Evolutionary conservation across 2,113 vertebrate species (phyloP), one percentile per base, ranked within the genome.

Genomic region (Amblyornis subalaris): DNA sequence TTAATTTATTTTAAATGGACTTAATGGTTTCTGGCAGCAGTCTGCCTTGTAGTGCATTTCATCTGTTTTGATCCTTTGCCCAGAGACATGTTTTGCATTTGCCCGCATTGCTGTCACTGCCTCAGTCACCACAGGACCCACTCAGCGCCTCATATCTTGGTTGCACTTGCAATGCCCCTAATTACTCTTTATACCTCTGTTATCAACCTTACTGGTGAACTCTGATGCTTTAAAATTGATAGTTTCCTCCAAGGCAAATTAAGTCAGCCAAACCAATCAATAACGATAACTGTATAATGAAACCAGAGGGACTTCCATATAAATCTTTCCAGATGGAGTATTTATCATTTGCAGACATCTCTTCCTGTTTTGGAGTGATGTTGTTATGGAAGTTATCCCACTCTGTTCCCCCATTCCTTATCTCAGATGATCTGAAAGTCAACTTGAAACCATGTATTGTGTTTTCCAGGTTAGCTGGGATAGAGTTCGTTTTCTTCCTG

Each of bases 1-100:
- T 88, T 82, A 91, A 95, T 91, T 88, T 90, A 64, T 88, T 94
- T 93, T 60, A 80, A 95, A 91, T 78, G 2, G 94, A 78, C n/a
- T 25, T 80, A 88, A 93, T 81, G 29, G 18, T 86, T 93, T 91
- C 72, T 96, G 88, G 91, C 91, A 93, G 72, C 82, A 86, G 20
- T 35, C 35, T 83, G 91, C 47, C 55, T 86, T 71, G 20, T 74
- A 86, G 84, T 0, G 0, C 18, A 14, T 84, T 81, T 88, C 28
- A 72, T 86, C 72, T 83, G 6, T 80, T 91, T 64, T 77, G 75
- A 77, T 95, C 72, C n/a, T 60, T 60, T 0, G 7, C 93, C 78
- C 0, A 0, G 44, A 70, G 82, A 60, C 60, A 5, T 26, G 23
- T 77, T 95, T 82, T 88, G 60, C 36, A 55, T 94, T 93, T 97